Evolutionary conservation across 1,140 invertebrate genomes (phyloP), one percentile per base, ranked within the genome.

Genomic region (Zaprionus gabonicus): DNA sequence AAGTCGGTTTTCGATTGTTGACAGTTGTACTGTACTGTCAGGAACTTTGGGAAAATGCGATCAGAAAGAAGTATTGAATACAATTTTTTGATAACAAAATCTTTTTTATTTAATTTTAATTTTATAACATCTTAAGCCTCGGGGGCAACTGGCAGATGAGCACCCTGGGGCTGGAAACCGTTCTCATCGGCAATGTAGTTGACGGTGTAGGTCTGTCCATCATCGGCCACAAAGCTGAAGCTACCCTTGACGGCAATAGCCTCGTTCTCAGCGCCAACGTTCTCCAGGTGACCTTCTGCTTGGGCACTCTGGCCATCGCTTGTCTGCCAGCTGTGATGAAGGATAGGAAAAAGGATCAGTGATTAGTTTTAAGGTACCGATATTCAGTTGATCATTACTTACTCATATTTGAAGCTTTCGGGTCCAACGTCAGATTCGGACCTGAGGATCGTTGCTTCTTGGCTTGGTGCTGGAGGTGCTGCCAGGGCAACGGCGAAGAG

Each of bases 151-250:
- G 95, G 95, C 51, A 96, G 83, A 92, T 96, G 95, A 10, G 94
- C 94, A 25, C 95, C 95, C 86, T 95, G 93, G 44, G 95, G 95
- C 80, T 95, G 95, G 94, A 95, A 97, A 60, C 96, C 96, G 83
- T 96, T 96, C 93, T 97, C 96, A 92, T 97, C 96, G 46, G 96
- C 96, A 44, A 95, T 93, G 92, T 96, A 97, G 9, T 93, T 94
- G 41, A 97, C 93, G 57, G 92, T 92, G 81, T 96, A 95, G 9
- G 94, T 91, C 53, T 94, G 91, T 28, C 96, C 96, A 73, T 96
- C 95, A 20, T 94, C 92, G 23, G 84, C 95, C 15, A 94, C 79
- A 91, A 93, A 95, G 6, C 86, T 90, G 93, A 85, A 95, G 62
- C 93, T 93, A 13, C 95, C 95, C 3, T 92, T 87, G 17, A 95